Evolutionary conservation across 2,113 vertebrate species (phyloP), one percentile per base, ranked within the genome.

Genomic region (Podarcis raffonei): DNA sequence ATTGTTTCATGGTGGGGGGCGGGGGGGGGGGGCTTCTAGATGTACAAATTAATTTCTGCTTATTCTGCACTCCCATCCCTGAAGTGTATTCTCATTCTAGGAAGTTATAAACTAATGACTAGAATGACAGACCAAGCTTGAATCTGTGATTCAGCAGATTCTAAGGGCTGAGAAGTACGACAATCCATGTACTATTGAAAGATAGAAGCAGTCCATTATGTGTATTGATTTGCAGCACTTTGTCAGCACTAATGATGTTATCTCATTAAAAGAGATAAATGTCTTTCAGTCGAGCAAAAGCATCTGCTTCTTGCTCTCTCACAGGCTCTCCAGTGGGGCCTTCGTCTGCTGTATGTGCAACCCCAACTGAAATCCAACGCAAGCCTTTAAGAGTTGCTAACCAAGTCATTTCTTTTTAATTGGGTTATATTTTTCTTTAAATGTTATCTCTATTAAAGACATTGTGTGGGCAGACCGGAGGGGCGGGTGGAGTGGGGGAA

Each of bases 231-330:
- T 94, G 80, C 94, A 94, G 94, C 94, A 96, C 95, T 97, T 95
- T 96, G 96, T 96, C 95, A 96, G 94, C 94, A 92, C 94, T 97
- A 96, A 96, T 95, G 93, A 97, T 95, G 95, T 95, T 96, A 96
- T 97, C 96, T 97, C 96, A 96, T 97, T 97, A 96, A 96, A 96
- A 96, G 94, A 97, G 96, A 97, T 93, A 96, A 97, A 97, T 96
- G 95, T 92, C 90, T 92, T 92, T 95, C 95, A 93, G 95, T 95
- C 96, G 93, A 96, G 92, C 92, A 93, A 93, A 95, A 96, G 96
- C 96, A 96, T 96, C 96, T 96, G 96, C 94, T 96, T 93, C 92
- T 93, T 94, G 89, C 92, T 95, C 90, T 84, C 87, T 83, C 88
- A 88, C 1, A 80, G 86, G 90, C 65, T 89, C 88, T 93, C 92